phyloP scores from a whole-genome alignment of 92 coral and sea anemone genomes.

The Epizoanthus ramosus region DNA sequence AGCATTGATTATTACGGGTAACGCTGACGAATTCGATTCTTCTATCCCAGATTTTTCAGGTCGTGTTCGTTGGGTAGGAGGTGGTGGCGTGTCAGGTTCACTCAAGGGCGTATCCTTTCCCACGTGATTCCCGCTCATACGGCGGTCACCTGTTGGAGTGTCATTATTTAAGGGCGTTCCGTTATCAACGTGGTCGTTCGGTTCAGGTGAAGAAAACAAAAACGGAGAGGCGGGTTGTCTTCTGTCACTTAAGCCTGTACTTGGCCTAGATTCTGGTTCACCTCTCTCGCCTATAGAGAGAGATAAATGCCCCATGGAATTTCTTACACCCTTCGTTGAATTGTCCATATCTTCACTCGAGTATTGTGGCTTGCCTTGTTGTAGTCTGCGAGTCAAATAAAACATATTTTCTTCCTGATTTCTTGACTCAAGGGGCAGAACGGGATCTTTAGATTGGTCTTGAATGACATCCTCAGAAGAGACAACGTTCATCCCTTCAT shows the following conservation, averaged over 20 bases:
- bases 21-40: not conserved
- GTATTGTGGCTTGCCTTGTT: not conserved
- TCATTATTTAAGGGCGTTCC: too few relatives aligned
- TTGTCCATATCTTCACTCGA: too few relatives aligned
- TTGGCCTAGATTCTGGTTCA: not conserved
- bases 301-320: conserved; percentile 13
- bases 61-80: not conserved
- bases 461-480: not conserved
- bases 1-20: not conserved
- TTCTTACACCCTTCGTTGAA: not conserved
- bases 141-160: not conserved
- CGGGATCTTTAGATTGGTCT: not conserved
- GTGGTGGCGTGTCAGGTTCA: not conserved
- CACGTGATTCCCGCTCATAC: not conserved
- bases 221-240: not conserved
- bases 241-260: not conserved
- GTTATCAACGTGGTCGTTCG: not conserved
- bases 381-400: not conserved
- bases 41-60: not conserved
- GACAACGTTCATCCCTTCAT: not conserved
- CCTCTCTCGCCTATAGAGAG: not conserved
- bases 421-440: not conserved
- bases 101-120: not conserved
- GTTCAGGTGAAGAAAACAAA: conserved; percentile 13
- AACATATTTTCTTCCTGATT: not conserved